Base-by-base conservation (phyloP, 2,113 vertebrate species). In the Balaenoptera acutorostrata region DNA sequence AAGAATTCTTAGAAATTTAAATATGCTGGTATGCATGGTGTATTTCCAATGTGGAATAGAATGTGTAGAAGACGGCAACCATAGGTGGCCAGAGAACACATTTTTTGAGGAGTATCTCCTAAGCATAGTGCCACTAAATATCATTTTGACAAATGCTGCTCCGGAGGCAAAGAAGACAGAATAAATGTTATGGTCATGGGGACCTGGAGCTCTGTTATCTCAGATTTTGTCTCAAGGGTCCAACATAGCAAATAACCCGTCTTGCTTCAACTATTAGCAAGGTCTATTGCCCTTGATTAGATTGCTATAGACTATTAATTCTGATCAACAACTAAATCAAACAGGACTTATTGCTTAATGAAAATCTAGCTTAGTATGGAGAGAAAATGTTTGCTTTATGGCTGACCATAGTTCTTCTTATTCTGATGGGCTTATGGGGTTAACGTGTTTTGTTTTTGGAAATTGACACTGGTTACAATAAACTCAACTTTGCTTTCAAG, bases 1-100 rank as follows among this genome's bases (percentile, higher is more conserved):
- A 93, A 90, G 31, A 55, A 74, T 80, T 91, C 86, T 88, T 69
- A 46, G 77, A 93, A 91, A 92, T 78, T 88, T 95, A 88, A 91
- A 77, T 61, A 75, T 69, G 6, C 25, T 75, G 10, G 13, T 92
- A 63, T 88, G 39, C 0, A 80, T n/a, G 55, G 82, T 44, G 25
- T 75, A 41, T 46, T 5, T 74, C 29, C 55, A 94, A 20, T 31
- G 49, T 10, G 5, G 13, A n/a, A 69, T 75, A 83, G 41, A 87
- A 82, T 39, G 25, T 46, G 6, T 68, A 78, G 25, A 94, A 66
- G 27, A 68, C 1, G 90, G 57, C 8, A 81, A 89, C 8, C 44
- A 44, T 72, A 81, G 77, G 2, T 88, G 63, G 85, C 20, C 69
- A 92, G 69, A 88, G 21, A 80, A 66, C 0, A 36, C 23, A 80